A percentile compares a stretch with the other conserved stretches of the same genome.
These are phyloP conservation scores for Melanostigma gelatinosum DNA, from an alignment of 2,113 vertebrate species.

Conservation along the genomic window DNA sequence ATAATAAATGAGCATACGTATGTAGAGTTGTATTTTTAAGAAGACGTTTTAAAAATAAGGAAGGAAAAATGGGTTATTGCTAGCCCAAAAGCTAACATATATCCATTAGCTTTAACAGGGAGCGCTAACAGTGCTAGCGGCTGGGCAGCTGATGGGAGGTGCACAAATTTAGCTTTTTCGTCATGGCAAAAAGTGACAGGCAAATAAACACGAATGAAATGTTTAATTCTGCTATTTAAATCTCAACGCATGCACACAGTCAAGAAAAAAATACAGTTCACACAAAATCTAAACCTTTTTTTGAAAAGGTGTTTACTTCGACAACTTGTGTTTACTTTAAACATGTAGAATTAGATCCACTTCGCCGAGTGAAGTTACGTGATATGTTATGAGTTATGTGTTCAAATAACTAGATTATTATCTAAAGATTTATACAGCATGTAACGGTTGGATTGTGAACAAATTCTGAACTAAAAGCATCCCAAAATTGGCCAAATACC, in stretches of 20 bases:
- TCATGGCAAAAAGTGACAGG: conserved; percentile 6
- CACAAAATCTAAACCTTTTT: not conserved
- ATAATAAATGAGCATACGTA: conserved; percentile 11
- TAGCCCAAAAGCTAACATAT: not conserved
- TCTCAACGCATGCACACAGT: not conserved
- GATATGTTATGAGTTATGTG: not conserved
- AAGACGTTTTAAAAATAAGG: conserved; percentile 33
- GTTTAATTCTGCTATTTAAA: conserved; percentile 12
- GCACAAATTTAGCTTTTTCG: conserved; percentile 28
- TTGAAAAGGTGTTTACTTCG: conserved; percentile 28
- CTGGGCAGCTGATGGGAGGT: not conserved
- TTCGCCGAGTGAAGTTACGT: not conserved
- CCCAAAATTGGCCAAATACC: not conserved
- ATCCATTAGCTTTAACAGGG: conserved; percentile 1
- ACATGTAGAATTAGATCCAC: conserved; percentile 19
- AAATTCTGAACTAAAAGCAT: conserved; percentile 4
- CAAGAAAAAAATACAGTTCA: conserved; percentile 50
- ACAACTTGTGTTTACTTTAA: not conserved
- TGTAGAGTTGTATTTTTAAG: conserved; percentile 38
- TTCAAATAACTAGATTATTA: conserved; percentile 1
- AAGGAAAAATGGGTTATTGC: not conserved
- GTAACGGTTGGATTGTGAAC: not conserved
- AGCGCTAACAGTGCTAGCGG: conserved; percentile 15
- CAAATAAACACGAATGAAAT: conserved; percentile 18
- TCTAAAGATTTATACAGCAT: not conserved